These are phyloP conservation scores for Temnothorax unifasciatus DNA, from an alignment of 2,888 invertebrate genomes.

Conservation along the genomic window DNA sequence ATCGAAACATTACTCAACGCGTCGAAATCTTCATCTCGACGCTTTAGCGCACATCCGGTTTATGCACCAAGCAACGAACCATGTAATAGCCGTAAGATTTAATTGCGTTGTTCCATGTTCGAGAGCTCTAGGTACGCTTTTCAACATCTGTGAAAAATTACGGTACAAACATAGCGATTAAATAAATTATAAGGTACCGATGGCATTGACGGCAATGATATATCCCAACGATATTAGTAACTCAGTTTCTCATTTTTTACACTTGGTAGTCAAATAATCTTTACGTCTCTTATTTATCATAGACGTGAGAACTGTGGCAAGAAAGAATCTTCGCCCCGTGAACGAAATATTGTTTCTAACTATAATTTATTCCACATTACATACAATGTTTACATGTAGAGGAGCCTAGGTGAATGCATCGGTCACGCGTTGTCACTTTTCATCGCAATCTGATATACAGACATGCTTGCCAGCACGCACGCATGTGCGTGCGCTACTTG, in stretches of 20 bases:
- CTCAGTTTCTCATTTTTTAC: neutral
- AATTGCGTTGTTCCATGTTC: slow-evolving; percentile 9
- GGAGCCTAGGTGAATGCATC: neutral
- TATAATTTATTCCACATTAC: neutral
- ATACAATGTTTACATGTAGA: neutral
- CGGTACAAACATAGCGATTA: neutral
- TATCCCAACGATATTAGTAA: slow-evolving; percentile 7
- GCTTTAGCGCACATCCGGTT: slow-evolving; percentile 7
- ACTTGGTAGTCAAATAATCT: neutral
- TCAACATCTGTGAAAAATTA: slow-evolving; percentile 15
- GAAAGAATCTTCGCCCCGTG: neutral
- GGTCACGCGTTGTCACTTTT: slow-evolving; percentile 17
- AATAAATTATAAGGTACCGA: slow-evolving; percentile 22
- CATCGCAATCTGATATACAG: neutral
- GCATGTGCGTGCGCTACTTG: slow-evolving; percentile 54
- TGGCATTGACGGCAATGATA: neutral
- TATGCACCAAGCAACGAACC: slow-evolving; percentile 22
- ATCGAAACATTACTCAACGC: neutral
- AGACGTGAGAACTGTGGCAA: neutral
- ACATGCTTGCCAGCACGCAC: neutral
- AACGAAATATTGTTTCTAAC: neutral
- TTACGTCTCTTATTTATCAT: neutral
- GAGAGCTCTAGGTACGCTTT: neutral
- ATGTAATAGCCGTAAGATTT: slow-evolving; percentile 17
- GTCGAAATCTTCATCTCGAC: slow-evolving; percentile 11